Percentiles rank a stretch among this genome's conserved stretches.
Conservation (phyloP, 2,113 vertebrate genomes). For the Catagonus wagneri region DNA sequence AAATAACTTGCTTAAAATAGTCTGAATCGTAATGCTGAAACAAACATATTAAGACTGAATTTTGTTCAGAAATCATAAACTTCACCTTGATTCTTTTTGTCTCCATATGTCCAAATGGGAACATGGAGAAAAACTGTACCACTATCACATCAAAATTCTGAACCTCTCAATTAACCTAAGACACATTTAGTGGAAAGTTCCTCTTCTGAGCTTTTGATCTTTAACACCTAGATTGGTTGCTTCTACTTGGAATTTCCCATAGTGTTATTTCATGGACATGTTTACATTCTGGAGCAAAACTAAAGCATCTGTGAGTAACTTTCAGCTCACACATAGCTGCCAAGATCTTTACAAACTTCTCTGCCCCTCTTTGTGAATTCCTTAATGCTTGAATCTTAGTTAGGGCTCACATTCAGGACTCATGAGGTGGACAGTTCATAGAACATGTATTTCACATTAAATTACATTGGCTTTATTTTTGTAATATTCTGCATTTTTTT, state of each 20-base stretch:
- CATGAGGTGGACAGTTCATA: not conserved
- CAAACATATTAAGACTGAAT: not conserved
- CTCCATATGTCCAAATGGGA: not conserved
- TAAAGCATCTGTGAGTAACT: not conserved
- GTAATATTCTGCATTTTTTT: not conserved
- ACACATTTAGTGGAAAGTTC: not conserved
- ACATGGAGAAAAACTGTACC: not conserved
- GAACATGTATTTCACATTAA: not conserved
- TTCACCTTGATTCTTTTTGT: not conserved
- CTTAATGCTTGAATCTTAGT: not conserved
- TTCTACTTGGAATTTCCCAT: not conserved
- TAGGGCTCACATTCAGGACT: not conserved
- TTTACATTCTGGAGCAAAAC: not conserved
- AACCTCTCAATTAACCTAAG: not conserved
- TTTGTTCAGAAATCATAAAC: not conserved
- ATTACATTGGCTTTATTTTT: not conserved
- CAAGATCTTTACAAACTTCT: not conserved
- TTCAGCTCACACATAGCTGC: not conserved
- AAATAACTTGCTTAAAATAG: not conserved
- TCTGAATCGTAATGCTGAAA: not conserved
- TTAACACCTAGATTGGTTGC: not conserved
- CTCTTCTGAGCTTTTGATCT: not conserved
- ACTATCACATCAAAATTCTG: not conserved
- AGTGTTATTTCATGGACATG: not conserved
- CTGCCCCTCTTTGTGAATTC: not conserved